These are phyloP conservation scores for Casuarius casuarius DNA, from an alignment of 2,113 vertebrate species.

Conservation along the genomic window DNA sequence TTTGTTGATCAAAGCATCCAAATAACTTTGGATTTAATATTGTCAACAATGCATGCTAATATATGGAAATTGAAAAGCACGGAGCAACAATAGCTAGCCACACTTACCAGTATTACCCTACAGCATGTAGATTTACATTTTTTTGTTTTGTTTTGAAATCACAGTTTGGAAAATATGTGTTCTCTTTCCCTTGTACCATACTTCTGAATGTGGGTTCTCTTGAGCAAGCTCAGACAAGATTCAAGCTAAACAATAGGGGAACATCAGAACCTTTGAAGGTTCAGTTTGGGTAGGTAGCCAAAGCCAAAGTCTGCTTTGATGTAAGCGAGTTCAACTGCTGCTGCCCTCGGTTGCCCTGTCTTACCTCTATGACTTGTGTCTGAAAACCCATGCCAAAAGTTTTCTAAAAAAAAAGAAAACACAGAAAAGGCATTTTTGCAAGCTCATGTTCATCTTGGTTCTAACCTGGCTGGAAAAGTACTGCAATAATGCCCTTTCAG, in stretches of 20 bases:
- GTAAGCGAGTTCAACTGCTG: slow-evolving; percentile 50
- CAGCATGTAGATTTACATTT: slow-evolving; percentile 67
- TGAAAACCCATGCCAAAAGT: slow-evolving; percentile 30
- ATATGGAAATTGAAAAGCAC: slow-evolving; percentile 60
- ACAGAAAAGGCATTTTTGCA: slow-evolving; percentile 26
- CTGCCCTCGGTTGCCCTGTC: slow-evolving; percentile 67
- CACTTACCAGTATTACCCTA: slow-evolving; percentile 64
- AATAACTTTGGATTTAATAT: slow-evolving; percentile 69
- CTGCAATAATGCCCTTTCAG: slow-evolving; percentile 10
- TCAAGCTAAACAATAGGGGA: slow-evolving; percentile 54
- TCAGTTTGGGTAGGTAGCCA: slow-evolving; percentile 57
- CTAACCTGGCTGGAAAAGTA: slow-evolving; percentile 28
- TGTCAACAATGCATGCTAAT: slow-evolving; percentile 63
- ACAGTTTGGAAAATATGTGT: slow-evolving; percentile 54
- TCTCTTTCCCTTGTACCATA: slow-evolving; percentile 56
- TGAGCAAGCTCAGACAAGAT: slow-evolving; percentile 68
- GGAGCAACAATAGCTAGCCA: slow-evolving; percentile 61
- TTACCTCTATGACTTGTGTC: slow-evolving; percentile 58
- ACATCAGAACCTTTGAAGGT: slow-evolving; percentile 70
- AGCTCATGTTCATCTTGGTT: slow-evolving; percentile 51
- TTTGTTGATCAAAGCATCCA: slow-evolving; percentile 69
- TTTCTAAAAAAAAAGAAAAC: not conserved
- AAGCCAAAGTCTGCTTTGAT: slow-evolving; percentile 60
- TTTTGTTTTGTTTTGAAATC: slow-evolving; percentile 71
- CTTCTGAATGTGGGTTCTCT: slow-evolving; percentile 57